Percentiles rank a stretch among this genome's conserved stretches.
These are phyloP conservation scores for Achatina immaculata DNA, from an alignment of 1,140 invertebrate genomes.

Conservation along the genomic window DNA sequence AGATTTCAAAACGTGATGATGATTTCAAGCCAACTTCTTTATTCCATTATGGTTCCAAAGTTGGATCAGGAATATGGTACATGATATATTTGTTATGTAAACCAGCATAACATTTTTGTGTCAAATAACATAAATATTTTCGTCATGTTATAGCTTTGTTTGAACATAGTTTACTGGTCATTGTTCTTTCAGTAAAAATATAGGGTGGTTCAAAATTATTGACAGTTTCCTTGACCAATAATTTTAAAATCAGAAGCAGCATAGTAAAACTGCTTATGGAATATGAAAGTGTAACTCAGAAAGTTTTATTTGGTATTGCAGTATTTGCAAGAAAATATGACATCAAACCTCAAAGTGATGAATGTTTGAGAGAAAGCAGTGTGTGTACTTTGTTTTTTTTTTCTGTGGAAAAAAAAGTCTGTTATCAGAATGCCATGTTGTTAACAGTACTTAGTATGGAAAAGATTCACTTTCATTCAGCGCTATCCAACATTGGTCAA, in stretches of 20 bases:
- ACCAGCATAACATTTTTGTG: background rate
- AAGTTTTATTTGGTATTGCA: too few species aligned
- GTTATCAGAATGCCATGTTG: too few species aligned
- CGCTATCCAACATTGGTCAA: too few species aligned
- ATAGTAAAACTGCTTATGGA: background rate
- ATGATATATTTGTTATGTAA: background rate
- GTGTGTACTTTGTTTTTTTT: too few species aligned
- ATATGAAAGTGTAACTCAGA: too few species aligned
- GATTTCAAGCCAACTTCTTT: conserved; percentile 33
- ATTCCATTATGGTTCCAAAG: conserved; percentile 28
- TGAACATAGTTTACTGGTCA: background rate
- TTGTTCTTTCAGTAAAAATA: background rate
- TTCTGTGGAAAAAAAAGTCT: too few species aligned
- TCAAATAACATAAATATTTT: background rate
- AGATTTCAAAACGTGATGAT: conserved; percentile 29
- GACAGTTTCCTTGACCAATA: background rate
- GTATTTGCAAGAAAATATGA: too few species aligned
- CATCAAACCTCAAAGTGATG: too few species aligned
- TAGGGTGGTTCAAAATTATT: background rate
- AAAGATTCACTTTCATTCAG: too few species aligned
- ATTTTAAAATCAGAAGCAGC: background rate
- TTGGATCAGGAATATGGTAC: conserved; percentile 29
- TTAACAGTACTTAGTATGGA: too few species aligned
- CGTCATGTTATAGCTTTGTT: background rate
- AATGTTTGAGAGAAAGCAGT: too few species aligned